These are phyloP conservation scores for Chloromyia formosa DNA, from an alignment of 2,888 invertebrate genomes.

Conservation along the genomic window DNA sequence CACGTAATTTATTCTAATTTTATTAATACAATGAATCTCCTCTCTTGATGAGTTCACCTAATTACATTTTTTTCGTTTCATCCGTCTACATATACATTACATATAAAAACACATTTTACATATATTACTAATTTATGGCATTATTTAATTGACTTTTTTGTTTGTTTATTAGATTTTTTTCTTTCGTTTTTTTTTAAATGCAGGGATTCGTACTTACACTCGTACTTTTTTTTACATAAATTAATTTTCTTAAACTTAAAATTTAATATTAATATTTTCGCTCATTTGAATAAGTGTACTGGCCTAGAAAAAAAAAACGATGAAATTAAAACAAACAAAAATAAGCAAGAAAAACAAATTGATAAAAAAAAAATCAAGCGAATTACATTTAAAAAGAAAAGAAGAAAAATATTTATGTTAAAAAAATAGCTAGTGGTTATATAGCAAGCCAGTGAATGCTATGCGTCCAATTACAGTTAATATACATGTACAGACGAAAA, in stretches of 20 bases:
- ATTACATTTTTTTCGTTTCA: neutral
- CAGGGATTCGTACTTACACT: slow-evolving; percentile 40
- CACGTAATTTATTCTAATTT: slow-evolving; percentile 31
- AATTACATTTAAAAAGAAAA: too few relatives aligned
- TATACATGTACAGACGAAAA: neutral
- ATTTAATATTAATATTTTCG: neutral
- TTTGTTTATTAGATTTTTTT: too few relatives aligned
- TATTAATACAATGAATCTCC: slow-evolving; percentile 16
- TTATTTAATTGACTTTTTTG: slow-evolving; percentile 30
- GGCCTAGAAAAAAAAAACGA: slow-evolving; percentile 17
- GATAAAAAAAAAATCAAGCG: too few relatives aligned
- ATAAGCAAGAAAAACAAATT: too few relatives aligned
- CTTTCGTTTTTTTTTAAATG: slow-evolving; percentile 4
- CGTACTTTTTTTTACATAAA: slow-evolving; percentile 8
- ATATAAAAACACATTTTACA: neutral
- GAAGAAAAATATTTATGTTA: too few relatives aligned
- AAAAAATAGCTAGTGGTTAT: slow-evolving; percentile 8
- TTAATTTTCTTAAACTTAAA: too few relatives aligned
- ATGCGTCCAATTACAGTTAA: neutral
- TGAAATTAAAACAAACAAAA: neutral
- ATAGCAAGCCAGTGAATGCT: slow-evolving; percentile 23
- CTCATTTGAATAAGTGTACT: slow-evolving; percentile 1
- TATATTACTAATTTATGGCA: slow-evolving; percentile 34
- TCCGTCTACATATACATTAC: neutral
- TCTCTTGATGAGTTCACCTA: neutral